Evolutionary conservation across 2,888 invertebrate genomes (phyloP).

Genomic region (Branchipolynoe longqiensis): DNA sequence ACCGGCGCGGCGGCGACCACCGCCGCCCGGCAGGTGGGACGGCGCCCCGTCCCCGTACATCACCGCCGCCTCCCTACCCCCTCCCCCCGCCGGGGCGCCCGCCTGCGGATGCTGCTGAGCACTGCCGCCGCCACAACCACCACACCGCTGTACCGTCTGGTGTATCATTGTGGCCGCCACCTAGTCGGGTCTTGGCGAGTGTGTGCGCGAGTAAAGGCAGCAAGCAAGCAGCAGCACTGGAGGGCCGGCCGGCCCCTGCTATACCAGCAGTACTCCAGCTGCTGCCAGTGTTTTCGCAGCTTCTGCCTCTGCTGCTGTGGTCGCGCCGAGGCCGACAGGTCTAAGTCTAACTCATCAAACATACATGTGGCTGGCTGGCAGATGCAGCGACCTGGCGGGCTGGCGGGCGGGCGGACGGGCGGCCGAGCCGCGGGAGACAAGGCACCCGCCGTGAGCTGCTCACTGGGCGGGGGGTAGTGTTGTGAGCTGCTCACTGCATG

Average conservation of each 20-base stretch:
- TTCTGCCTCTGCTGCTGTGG: background rate
- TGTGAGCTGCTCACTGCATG: background rate
- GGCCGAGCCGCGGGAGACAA: conserved; percentile 17
- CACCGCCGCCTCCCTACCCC: conserved; percentile 14
- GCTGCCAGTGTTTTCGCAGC: background rate
- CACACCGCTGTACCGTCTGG: conserved; percentile 27
- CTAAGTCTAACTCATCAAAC: conserved; percentile 51
- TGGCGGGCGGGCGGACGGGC: background rate
- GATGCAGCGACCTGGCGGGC: background rate
- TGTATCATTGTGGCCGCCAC: conserved; percentile 13
- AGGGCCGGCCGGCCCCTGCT: too few species aligned
- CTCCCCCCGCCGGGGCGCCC: background rate
- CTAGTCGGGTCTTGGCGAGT: conserved; percentile 2
- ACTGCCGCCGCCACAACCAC: background rate
- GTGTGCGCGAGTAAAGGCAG: too few species aligned
- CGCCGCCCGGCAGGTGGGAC: background rate
- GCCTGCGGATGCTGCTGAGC: background rate
- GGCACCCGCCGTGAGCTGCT: background rate
- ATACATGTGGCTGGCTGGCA: conserved; percentile 30
- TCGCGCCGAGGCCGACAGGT: conserved; percentile 3
- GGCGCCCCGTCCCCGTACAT: background rate
- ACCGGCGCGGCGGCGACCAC: background rate
- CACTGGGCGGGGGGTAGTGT: background rate
- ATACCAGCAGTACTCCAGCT: background rate
- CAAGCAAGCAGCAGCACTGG: conserved; percentile 36